A percentile compares a stretch with the other conserved stretches of the same genome.
Conservation (phyloP, 2,113 vertebrate species). For the Ailurus styani region DNA sequence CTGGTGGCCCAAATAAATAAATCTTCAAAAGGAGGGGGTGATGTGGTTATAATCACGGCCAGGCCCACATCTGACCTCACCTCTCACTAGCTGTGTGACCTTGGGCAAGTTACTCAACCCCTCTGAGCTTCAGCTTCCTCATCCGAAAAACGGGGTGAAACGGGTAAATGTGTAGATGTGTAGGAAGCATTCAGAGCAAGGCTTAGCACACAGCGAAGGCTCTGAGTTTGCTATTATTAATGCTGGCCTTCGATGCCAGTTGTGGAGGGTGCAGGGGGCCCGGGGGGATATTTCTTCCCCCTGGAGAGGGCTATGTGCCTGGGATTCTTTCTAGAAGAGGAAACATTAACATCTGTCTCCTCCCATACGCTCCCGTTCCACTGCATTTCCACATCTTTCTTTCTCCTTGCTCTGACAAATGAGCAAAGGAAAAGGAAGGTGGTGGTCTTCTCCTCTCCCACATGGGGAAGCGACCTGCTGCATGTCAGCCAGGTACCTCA, state of each 20-base stretch:
- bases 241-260: neutral
- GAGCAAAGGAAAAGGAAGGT: neutral
- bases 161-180: fast-evolving
- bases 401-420: neutral
- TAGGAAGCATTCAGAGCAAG: neutral
- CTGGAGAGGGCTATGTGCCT: neutral
- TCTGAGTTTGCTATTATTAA: neutral
- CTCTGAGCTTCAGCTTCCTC: neutral
- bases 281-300: too few species aligned
- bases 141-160: neutral
- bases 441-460: neutral
- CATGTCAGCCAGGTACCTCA: neutral
- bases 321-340: neutral
- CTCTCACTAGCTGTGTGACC: neutral
- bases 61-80: neutral
- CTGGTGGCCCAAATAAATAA: too few species aligned
- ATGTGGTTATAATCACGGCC: too few species aligned
- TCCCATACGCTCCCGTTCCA: too few species aligned
- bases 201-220: fast-evolving
- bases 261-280: too few species aligned
- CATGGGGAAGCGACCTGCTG: neutral
- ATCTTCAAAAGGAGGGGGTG: too few species aligned
- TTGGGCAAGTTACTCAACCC: neutral
- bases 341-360: neutral
- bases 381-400: neutral